Evolutionary conservation across 2,888 invertebrate species (phyloP).

Genomic region (Agonopterix arenella): DNA sequence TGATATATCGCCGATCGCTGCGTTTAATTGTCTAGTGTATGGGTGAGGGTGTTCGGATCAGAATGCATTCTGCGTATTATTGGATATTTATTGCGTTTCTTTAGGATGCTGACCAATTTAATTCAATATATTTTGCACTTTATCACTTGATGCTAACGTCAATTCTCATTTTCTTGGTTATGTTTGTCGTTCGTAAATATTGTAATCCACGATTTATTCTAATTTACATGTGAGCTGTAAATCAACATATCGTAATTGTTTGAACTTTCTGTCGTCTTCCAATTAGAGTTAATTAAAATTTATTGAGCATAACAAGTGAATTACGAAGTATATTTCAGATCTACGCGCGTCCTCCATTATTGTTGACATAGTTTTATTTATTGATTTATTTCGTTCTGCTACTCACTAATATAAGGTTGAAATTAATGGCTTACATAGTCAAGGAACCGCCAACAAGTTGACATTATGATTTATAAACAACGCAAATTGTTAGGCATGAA

Average conservation of each 20-base stretch:
- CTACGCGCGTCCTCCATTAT: slow-evolving; percentile 35
- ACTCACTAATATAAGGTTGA: slow-evolving; percentile 15
- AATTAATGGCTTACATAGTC: slow-evolving; percentile 11
- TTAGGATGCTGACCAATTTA: background rate
- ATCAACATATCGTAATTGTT: slow-evolving; percentile 26
- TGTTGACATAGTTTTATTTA: slow-evolving; percentile 48
- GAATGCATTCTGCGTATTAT: background rate
- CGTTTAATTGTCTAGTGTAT: slow-evolving; percentile 32
- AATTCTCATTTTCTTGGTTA: background rate
- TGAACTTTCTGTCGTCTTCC: slow-evolving; percentile 34
- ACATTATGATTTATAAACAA: slow-evolving; percentile 6
- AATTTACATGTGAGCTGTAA: slow-evolving; percentile 15
- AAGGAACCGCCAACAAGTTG: slow-evolving; percentile 9
- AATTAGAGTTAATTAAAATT: slow-evolving; percentile 56
- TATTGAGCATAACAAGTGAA: slow-evolving; percentile 50
- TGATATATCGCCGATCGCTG: slow-evolving; percentile 49
- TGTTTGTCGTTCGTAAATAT: background rate
- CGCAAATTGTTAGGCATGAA: background rate
- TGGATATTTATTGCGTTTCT: background rate
- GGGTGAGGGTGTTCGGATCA: background rate
- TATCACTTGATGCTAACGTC: background rate
- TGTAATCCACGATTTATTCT: slow-evolving; percentile 6
- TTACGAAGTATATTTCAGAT: slow-evolving; percentile 35
- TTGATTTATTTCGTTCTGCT: slow-evolving; percentile 45
- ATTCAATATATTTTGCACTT: background rate